Conservation (phyloP, 2,888 invertebrate genomes). For the Hirudinaria manillensis region DNA sequence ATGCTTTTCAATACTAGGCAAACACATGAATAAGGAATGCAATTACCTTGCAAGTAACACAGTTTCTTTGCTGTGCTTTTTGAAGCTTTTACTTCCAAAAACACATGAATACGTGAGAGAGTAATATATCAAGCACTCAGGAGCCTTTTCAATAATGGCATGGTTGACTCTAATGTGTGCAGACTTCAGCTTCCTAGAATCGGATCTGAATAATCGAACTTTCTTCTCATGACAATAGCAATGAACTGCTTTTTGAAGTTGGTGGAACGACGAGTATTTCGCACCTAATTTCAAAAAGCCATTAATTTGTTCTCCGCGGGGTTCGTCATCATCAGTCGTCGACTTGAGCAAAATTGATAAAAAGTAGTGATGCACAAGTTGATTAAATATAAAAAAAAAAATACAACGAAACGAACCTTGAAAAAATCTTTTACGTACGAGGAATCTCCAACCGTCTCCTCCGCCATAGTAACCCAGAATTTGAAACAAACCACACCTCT, state of each 20-base stretch:
- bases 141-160: constrained; percentile 7
- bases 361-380: too few species aligned
- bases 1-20: background rate
- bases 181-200: constrained; percentile 16
- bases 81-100: constrained; percentile 25
- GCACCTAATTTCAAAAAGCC: constrained; percentile 16
- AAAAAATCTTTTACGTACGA: too few species aligned
- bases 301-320: background rate
- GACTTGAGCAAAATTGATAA: too few species aligned
- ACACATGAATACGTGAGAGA: constrained; percentile 30
- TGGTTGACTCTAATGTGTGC: constrained; percentile 11
- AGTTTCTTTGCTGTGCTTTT: background rate
- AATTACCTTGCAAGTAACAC: background rate
- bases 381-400: too few species aligned
- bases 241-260: constrained; percentile 20
- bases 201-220: constrained; percentile 12
- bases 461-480: too few species aligned
- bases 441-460: too few species aligned
- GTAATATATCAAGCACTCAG: constrained; percentile 22
- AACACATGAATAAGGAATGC: background rate
- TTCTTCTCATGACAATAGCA: constrained; percentile 15
- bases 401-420: too few species aligned
- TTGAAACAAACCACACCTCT: too few species aligned
- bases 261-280: constrained; percentile 4
- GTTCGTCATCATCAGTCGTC: too few species aligned